phyloP scores from a whole-genome alignment of 1,140 invertebrate genomes.

The Megathymus violae region DNA sequence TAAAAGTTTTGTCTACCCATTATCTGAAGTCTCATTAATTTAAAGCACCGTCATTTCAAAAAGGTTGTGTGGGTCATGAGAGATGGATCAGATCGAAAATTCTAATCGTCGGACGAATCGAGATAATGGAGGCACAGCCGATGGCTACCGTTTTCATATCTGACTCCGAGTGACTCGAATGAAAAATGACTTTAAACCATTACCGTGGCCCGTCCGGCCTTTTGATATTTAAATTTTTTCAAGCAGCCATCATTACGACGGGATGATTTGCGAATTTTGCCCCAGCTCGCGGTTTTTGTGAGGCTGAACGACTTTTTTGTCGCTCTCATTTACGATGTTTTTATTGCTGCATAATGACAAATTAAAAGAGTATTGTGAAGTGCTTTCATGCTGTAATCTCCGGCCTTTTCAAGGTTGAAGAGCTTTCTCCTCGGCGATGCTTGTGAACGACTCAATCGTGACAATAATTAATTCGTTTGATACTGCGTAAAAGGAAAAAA shows the following conservation, averaged over 20 bases:
- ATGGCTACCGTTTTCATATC: conserved; percentile 81
- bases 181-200: conserved; percentile 84
- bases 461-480: conserved; percentile 45
- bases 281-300: conserved; percentile 77
- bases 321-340: conserved; percentile 80
- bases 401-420: conserved; percentile 65
- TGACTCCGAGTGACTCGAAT: conserved; percentile 80
- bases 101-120: conserved; percentile 64
- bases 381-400: conserved; percentile 76
- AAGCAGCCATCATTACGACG: conserved; percentile 79
- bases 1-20: conserved; percentile 24
- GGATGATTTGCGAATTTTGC: conserved; percentile 81
- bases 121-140: conserved; percentile 74
- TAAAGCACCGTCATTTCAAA: conserved; percentile 23
- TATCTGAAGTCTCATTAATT: conserved; percentile 24
- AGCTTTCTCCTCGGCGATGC: conserved; percentile 53
- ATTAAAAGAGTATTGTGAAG: conserved; percentile 80
- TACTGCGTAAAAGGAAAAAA: too few species aligned
- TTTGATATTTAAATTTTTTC: conserved; percentile 84
- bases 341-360: conserved; percentile 82
- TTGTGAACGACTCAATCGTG: conserved; percentile 59
- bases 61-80: conserved; percentile 43
- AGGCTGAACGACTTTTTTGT: conserved; percentile 78
- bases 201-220: conserved; percentile 80
- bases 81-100: conserved; percentile 74